These are phyloP conservation scores for Trachurus trachurus DNA, from an alignment of 2,797 vertebrate genomes.

Conservation along the genomic window DNA sequence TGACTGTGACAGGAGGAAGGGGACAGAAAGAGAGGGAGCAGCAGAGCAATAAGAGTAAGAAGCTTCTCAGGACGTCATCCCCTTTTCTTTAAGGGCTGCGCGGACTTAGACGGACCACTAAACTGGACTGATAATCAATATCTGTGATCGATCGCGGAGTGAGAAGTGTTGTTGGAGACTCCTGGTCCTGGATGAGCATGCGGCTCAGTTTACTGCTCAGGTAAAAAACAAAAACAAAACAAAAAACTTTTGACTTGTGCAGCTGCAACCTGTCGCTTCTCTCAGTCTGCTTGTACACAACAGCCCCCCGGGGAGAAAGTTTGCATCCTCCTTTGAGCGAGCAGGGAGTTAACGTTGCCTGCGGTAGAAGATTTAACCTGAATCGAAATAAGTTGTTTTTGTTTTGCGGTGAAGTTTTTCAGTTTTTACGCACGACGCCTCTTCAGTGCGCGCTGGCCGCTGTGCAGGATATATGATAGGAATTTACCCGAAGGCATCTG, in stretches of 20 bases:
- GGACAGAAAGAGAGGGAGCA: constrained; percentile 51
- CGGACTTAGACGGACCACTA: constrained; percentile 38
- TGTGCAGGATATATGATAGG: constrained; percentile 33
- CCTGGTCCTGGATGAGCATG: constrained; percentile 73
- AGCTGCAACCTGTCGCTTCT: constrained; percentile 57
- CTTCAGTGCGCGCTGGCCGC: constrained; percentile 52
- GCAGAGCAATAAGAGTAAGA: constrained; percentile 42
- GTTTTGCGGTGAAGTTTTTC: constrained; percentile 13
- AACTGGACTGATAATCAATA: constrained; percentile 52
- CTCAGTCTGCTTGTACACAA: constrained; percentile 10
- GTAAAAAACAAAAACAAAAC: constrained; percentile 67
- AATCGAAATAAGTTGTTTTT: background rate
- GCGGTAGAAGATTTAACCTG: too few relatives aligned
- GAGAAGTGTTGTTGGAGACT: constrained; percentile 33
- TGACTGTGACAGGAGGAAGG: constrained; percentile 79
- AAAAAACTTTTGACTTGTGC: constrained; percentile 10
- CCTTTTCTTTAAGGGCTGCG: constrained; percentile 49
- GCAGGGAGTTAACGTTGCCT: background rate
- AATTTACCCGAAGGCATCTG: constrained; percentile 63
- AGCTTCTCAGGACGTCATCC: constrained; percentile 53
- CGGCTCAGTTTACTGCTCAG: constrained; percentile 78
- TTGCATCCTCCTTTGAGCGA: constrained; percentile 20
- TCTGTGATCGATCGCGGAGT: constrained; percentile 23
- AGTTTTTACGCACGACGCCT: constrained; percentile 70
- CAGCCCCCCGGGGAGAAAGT: constrained; percentile 22